Base-by-base conservation (phyloP, 2,113 vertebrate genomes). In the Chloebia gouldiae region DNA sequence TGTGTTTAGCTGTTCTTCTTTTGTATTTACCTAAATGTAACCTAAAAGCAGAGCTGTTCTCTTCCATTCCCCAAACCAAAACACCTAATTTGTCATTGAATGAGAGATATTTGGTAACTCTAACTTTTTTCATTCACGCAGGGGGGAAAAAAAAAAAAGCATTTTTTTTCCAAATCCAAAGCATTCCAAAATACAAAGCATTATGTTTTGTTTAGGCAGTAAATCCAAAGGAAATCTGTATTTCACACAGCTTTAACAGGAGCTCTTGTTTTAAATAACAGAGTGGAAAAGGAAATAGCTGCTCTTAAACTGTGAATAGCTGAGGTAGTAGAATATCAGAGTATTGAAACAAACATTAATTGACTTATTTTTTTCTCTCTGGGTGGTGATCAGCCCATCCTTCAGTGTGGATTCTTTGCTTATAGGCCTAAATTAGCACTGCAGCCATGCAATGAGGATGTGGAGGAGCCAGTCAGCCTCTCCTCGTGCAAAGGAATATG, bases 381-480 rank as follows among this genome's bases (percentile, higher is more conserved):
- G 13, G 13, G 14, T 16, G 63, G 37, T 50, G 50, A 33, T 16
- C 56, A 79, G 40, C 40, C 42, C 4, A 2, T 28, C 47, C 64
- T 88, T 30, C 71, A 54, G 35, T 0, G 31, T 2, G 15, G 42
- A 6, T 50, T 37, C 30, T 65, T 45, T 5, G 2, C 24, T 31
- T 9, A 7, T 1, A 37, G 23, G 44, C 49, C 60, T 27, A 30
- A 64, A 69, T 88, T 7, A 90, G 47, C 88, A 21, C 25, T 4
- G 0, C 28, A 60, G 78, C 8, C 16, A 1, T 14, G 56, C 33
- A 53, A n/a, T 0, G 1, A n/a, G 0, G 14, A 22, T 24, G 54
- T 51, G 51, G 28, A 51, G 72, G 45, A 83, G 81, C 50, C 90
- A 78, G 66, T 9, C 69, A 57, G 63, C 1, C 6, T 6, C 68